Conservation (phyloP, 2,888 invertebrate species). For the Pomacea canaliculata region DNA sequence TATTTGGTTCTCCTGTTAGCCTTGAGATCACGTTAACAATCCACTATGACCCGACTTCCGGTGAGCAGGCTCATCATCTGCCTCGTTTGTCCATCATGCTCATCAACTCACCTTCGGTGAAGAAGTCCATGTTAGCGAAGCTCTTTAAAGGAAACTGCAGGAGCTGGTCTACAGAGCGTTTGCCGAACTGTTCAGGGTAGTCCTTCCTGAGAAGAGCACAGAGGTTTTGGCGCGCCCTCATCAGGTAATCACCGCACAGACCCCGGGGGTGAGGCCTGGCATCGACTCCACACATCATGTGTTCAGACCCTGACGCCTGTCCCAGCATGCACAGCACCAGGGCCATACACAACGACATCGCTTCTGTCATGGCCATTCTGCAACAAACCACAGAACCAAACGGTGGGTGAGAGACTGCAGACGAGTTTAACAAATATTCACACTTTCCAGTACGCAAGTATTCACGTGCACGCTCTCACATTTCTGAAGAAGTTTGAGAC, state of each 20-base stretch:
- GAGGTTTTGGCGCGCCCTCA: conserved; percentile 23
- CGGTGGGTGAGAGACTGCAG: no score
- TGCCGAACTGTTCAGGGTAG: conserved; percentile 25
- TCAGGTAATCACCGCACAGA: conserved; percentile 19
- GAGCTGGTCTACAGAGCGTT: conserved; percentile 16
- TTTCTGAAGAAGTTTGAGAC: no score
- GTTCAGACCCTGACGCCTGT: background rate
- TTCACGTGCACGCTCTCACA: conserved; percentile 6
- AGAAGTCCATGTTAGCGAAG: conserved; percentile 22
- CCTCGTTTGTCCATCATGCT: no score
- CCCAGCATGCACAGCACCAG: conserved; percentile 9
- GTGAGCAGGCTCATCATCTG: no score
- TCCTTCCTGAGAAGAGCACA: conserved; percentile 26
- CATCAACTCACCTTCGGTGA: conserved; percentile 5
- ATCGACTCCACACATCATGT: conserved; percentile 9
- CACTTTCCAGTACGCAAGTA: background rate
- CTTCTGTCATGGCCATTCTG: conserved; percentile 17
- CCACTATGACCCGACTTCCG: no score
- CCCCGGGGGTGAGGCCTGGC: conserved; percentile 20
- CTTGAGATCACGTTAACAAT: no score
- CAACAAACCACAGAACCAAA: background rate
- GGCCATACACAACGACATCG: background rate
- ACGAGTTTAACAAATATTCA: background rate
- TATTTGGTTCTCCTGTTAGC: no score
- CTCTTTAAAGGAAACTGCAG: conserved; percentile 16